phyloP scores from a whole-genome alignment of 2,888 invertebrate genomes.

The Spilarctia lutea region DNA sequence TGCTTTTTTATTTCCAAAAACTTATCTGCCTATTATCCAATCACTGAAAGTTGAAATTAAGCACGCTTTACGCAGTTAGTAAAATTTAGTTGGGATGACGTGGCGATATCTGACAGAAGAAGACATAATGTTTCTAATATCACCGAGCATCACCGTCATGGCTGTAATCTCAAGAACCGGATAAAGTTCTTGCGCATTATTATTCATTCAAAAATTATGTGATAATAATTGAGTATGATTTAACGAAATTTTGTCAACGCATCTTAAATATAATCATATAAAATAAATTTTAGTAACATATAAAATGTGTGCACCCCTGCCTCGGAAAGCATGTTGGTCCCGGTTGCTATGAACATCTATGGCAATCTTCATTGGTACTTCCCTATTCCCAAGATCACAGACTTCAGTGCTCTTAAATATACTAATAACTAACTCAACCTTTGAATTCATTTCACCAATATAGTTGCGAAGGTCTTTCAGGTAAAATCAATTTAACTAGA shows the following conservation, averaged over 20 bases:
- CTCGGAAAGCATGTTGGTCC: too few relatives aligned
- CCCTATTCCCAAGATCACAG: too few relatives aligned
- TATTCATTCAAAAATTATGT: neutral
- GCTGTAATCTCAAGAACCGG: constrained; percentile 6
- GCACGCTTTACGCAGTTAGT: constrained; percentile 68
- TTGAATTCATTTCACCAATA: too few relatives aligned
- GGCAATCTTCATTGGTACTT: too few relatives aligned
- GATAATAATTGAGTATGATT: neutral
- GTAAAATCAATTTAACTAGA: too few relatives aligned
- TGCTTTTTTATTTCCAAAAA: constrained; percentile 71
- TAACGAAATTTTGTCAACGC: neutral
- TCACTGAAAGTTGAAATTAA: constrained; percentile 74
- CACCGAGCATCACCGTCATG: constrained; percentile 20
- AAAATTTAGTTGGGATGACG: constrained; percentile 63
- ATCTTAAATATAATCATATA: neutral
- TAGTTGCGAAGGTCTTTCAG: too few relatives aligned
- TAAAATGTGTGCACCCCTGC: neutral
- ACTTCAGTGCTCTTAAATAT: too few relatives aligned
- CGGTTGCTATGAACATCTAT: too few relatives aligned
- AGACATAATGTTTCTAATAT: constrained; percentile 39
- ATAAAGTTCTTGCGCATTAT: neutral
- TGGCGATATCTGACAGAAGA: constrained; percentile 49
- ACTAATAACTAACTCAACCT: too few relatives aligned
- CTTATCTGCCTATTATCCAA: constrained; percentile 67
- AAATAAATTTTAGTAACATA: neutral